Percentiles rank a stretch among this genome's conserved stretches.
phyloP scores from a whole-genome alignment of 2,113 vertebrate genomes.

The Phocoena sinus region DNA sequence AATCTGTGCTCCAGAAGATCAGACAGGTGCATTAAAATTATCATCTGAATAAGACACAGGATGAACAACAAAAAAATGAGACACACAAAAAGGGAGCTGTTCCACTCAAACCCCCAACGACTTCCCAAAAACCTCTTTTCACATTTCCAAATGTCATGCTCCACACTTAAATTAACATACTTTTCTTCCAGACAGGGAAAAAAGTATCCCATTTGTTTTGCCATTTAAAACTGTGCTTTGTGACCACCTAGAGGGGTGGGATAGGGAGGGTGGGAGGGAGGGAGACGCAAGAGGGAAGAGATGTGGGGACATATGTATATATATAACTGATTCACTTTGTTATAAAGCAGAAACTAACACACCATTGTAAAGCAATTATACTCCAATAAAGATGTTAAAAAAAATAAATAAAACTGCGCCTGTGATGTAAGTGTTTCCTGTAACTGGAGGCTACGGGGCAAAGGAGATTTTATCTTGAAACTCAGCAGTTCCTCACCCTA shows the following conservation, averaged over 20 bases:
- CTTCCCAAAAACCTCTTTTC: neutral
- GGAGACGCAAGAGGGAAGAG: too few relatives aligned
- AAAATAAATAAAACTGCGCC: conserved; percentile 13
- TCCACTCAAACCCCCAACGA: neutral
- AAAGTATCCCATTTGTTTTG: conserved; percentile 18
- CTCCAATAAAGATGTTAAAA: too few relatives aligned
- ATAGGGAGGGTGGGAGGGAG: too few relatives aligned
- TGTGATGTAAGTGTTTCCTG: neutral
- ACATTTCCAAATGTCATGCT: conserved; percentile 23
- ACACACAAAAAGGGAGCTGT: neutral
- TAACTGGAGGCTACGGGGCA: neutral
- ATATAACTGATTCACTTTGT: too few relatives aligned
- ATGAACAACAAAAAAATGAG: neutral
- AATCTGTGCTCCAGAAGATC: neutral
- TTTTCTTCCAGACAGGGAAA: neutral
- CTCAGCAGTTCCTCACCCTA: neutral
- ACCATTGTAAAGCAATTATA: too few relatives aligned
- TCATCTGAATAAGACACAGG: neutral
- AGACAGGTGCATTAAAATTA: conserved; percentile 15
- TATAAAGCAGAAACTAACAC: too few relatives aligned
- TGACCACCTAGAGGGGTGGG: too few relatives aligned
- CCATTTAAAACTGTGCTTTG: neutral
- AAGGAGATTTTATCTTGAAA: neutral
- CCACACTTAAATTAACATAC: conserved; percentile 1
- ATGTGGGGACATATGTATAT: too few relatives aligned